Evolutionary conservation across 2,888 invertebrate genomes (phyloP), one percentile per base, ranked within the genome.

Genomic region (Nowickia ferox): DNA sequence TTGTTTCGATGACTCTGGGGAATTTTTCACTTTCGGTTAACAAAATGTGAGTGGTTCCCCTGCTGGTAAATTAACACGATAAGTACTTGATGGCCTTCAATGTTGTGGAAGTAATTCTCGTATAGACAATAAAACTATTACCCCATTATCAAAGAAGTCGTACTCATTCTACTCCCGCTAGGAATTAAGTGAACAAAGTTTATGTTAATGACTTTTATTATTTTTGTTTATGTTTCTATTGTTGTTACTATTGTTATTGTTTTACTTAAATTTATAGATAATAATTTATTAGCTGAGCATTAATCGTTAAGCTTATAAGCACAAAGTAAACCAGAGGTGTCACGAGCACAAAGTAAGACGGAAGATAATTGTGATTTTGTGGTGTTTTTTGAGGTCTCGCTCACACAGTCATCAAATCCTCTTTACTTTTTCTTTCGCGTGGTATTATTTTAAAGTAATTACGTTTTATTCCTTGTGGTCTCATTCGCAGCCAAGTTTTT

Each of bases 51-150:
- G 51, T 63, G 38, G 53, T 38, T 80, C 83, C 84, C 83, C 85
- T 84, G 85, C 83, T 87, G 91, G 90, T 91, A 91, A 91, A 92
- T 91, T 91, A 92, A 91, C 91, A 88, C 92, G 90, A 90, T 92
- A 91, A 91, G 90, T 90, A 91, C 90, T 91, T 91, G 90, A 91
- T 90, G 90, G 90, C 87, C 89, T 88, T 88, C 91, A 91, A 91
- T 91, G 91, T 91, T 89, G 92, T 90, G 90, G 90, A 91, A 90
- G 89, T 91, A 91, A 91, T 91, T 88, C 89, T 89, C 71, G 76
- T 57, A 40, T 19, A 71, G 79, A 68, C 86, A 72, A 86, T 86
- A 86, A 86, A 86, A 86, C 79, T 86, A 83, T 86, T 86, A 83
- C 83, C 83, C 83, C 83, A 86, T 83, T 79, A 83, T 76, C 79